phyloP scores from a whole-genome alignment of 2,797 vertebrate species.

The Atherinosoma microstoma region DNA sequence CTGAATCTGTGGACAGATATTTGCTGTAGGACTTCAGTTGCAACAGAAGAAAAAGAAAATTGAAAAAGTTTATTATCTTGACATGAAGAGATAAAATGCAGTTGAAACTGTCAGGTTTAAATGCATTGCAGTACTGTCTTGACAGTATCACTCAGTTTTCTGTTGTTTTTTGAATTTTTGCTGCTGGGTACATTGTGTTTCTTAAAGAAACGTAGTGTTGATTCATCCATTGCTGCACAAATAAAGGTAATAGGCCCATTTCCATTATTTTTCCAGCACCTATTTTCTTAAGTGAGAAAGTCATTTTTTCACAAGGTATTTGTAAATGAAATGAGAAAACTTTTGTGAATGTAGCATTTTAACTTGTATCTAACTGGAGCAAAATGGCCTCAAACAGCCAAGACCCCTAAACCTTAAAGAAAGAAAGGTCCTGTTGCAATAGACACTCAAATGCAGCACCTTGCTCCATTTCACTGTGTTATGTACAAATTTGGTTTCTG shows the following conservation, averaged over 20 bases:
- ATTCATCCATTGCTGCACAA: not conserved
- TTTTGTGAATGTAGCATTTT: not conserved
- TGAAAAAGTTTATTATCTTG: not conserved
- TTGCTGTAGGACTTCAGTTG: not conserved
- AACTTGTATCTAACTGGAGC: not conserved
- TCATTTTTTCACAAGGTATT: not conserved
- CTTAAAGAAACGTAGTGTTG: too few relatives aligned
- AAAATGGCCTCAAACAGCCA: not conserved
- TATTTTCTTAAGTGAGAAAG: not conserved
- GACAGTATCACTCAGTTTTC: not conserved
- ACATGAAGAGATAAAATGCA: conserved; percentile 1
- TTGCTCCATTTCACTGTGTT: conserved; percentile 1
- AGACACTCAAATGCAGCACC: not conserved
- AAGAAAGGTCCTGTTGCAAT: not conserved
- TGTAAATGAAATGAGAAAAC: not conserved
- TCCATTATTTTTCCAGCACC: not conserved
- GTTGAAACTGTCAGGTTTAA: not conserved
- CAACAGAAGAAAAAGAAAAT: not conserved
- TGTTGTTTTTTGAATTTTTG: too few relatives aligned
- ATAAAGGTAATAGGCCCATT: not conserved
- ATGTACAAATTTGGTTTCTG: not conserved
- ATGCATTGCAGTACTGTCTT: not conserved
- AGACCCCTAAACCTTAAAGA: not conserved
- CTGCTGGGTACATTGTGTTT: too few relatives aligned
- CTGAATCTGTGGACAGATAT: conserved; percentile 29